A percentile compares a stretch with the other conserved stretches of the same genome.
phyloP scores from a whole-genome alignment of 2,797 vertebrate genomes.

The Enteromius paludinosus region DNA sequence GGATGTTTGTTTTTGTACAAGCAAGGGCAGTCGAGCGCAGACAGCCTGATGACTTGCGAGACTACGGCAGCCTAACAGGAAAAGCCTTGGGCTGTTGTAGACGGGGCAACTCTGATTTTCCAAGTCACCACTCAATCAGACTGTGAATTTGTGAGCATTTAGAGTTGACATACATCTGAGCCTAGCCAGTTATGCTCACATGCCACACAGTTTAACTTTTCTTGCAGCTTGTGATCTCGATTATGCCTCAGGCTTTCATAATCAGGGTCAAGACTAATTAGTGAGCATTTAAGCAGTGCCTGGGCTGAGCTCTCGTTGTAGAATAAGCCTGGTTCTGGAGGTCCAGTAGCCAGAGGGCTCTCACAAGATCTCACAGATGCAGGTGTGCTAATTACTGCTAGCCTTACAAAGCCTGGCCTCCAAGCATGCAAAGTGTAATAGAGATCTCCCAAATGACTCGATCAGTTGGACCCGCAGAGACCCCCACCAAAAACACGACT shows the following conservation, averaged over 20 bases:
- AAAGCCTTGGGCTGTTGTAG: conserved; percentile 42
- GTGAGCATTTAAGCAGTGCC: conserved; percentile 24
- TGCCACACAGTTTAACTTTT: conserved; percentile 18
- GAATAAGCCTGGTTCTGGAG: conserved; percentile 49
- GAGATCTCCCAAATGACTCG: conserved; percentile 71
- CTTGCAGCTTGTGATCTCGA: conserved; percentile 43
- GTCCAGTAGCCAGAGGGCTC: conserved; percentile 56
- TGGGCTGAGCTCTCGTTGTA: conserved; percentile 14
- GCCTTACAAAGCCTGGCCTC: conserved; percentile 63
- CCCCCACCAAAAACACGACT: conserved; percentile 64
- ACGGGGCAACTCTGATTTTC: conserved; percentile 11
- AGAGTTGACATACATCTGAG: conserved; percentile 26
- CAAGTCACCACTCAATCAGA: conserved; percentile 28
- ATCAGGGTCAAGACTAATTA: conserved; percentile 56
- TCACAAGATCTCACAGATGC: conserved; percentile 58
- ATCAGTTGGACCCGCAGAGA: conserved; percentile 69
- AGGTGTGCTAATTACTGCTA: conserved; percentile 70
- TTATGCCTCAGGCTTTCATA: conserved; percentile 47
- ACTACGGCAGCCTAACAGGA: conserved; percentile 29
- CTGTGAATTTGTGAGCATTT: conserved; percentile 36
- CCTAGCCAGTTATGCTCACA: conserved; percentile 37
- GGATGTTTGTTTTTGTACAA: conserved; percentile 17
- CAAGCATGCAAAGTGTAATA: conserved; percentile 65
- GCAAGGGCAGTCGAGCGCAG: not conserved
- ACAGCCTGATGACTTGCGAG: conserved; percentile 13